A percentile compares a stretch with the other conserved stretches of the same genome.
phyloP scores from a whole-genome alignment of 2,113 vertebrate genomes.

The human region GRCh38 chr9:104441501-104442000 shows the following conservation, averaged over 20 bases:
- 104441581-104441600: too few species aligned
- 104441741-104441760: neutral
- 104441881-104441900: neutral
- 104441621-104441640: neutral
- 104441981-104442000: constrained; percentile 14
- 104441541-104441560: neutral
- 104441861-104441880: neutral
- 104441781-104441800: neutral
- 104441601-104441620: neutral
- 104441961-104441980: neutral
- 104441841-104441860: neutral
- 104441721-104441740: neutral
- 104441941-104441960: neutral
- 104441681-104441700: neutral
- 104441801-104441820: neutral
- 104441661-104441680: neutral
- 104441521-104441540: neutral
- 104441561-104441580: neutral
- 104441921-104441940: neutral
- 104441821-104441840: neutral
- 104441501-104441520: neutral
- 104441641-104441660: neutral
- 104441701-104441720: neutral
- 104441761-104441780: neutral
- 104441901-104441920: neutral